Conservation (phyloP, 2,113 vertebrate species). For the Callionymus lyra region DNA sequence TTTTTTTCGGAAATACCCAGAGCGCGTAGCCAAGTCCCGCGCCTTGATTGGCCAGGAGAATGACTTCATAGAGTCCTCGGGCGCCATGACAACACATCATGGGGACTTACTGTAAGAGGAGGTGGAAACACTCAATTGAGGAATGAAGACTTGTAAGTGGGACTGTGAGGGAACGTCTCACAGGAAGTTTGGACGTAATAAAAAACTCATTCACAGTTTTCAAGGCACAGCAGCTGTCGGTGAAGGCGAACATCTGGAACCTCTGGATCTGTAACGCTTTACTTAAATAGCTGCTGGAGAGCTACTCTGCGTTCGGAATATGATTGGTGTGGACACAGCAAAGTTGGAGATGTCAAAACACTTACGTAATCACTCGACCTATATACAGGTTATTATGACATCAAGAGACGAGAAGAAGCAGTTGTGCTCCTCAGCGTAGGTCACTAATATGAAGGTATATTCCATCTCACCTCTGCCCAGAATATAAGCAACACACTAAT, state of each 20-base stretch:
- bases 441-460: too few species aligned
- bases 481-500: too few species aligned
- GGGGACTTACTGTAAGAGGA: slow-evolving; percentile 7
- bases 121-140: background rate
- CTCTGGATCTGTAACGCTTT: background rate
- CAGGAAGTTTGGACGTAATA: background rate
- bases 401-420: too few species aligned
- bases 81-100: slow-evolving; percentile 15
- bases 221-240: too few species aligned
- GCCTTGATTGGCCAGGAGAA: slow-evolving; percentile 27
- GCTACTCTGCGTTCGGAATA: too few species aligned
- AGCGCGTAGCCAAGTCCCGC: slow-evolving; percentile 4
- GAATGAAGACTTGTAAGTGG: background rate
- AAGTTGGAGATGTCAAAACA: too few species aligned
- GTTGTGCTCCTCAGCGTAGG: too few species aligned
- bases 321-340: too few species aligned
- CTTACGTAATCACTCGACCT: too few species aligned
- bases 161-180: background rate
- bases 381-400: too few species aligned
- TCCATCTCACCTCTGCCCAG: too few species aligned
- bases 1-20: background rate
- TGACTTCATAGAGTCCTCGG: slow-evolving; percentile 26
- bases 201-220: background rate
- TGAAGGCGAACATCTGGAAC: background rate
- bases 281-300: background rate